These are phyloP conservation scores for Agriopis leucophaearia DNA, from an alignment of 2,888 invertebrate genomes.

Conservation along the genomic window DNA sequence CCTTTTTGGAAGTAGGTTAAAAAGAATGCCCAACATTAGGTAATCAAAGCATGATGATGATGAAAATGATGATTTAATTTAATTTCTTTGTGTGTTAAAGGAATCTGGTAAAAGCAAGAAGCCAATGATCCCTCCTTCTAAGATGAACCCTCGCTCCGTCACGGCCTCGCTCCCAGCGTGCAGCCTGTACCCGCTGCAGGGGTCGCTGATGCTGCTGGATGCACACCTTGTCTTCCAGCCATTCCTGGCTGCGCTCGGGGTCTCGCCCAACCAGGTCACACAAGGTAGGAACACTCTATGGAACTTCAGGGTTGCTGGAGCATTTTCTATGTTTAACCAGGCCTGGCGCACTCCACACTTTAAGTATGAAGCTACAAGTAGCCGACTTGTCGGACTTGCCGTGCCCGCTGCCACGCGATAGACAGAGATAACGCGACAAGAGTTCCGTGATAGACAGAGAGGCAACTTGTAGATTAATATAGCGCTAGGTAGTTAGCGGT, in stretches of 20 bases:
- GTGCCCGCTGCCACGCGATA: no score
- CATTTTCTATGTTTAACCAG: no score
- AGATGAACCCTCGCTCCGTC: slow-evolving; percentile 75
- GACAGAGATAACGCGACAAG: no score
- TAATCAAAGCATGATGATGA: no score
- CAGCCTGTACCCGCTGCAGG: slow-evolving; percentile 92
- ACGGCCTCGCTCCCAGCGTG: slow-evolving; percentile 85
- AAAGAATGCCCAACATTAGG: no score
- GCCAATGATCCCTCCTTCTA: slow-evolving; percentile 80
- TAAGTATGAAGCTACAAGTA: no score
- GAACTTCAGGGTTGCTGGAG: background rate
- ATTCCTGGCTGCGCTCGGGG: slow-evolving; percentile 94
- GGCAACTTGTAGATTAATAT: no score
- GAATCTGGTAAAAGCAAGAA: slow-evolving; percentile 70
- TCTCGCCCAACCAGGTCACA: slow-evolving; percentile 94
- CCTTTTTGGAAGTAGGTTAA: no score
- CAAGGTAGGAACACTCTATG: slow-evolving; percentile 58
- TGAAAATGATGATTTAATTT: background rate
- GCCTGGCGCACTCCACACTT: no score
- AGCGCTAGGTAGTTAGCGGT: no score
- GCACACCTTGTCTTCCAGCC: slow-evolving; percentile 98
- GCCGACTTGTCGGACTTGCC: no score
- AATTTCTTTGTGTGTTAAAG: background rate
- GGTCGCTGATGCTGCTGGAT: slow-evolving; percentile 94
- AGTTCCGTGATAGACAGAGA: no score